These are phyloP conservation scores for Morelia viridis DNA, from an alignment of 2,797 vertebrate genomes.

Conservation along the genomic window DNA sequence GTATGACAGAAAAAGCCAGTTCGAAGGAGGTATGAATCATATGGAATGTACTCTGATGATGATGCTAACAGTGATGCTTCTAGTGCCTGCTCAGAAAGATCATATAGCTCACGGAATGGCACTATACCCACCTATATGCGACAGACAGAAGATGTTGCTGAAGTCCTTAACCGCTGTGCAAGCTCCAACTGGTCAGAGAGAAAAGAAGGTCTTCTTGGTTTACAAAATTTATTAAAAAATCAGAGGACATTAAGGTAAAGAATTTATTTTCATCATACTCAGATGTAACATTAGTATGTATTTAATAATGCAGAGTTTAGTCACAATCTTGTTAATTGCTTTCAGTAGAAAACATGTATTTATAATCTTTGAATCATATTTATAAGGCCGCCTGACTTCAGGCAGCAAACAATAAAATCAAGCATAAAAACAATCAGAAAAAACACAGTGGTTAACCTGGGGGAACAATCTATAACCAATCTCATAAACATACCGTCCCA, in stretches of 20 bases:
- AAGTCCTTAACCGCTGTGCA: slow-evolving; percentile 95
- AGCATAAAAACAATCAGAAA: background rate
- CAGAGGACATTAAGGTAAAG: slow-evolving; percentile 91
- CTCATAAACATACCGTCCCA: background rate
- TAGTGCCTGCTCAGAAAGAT: slow-evolving; percentile 93
- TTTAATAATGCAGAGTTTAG: background rate
- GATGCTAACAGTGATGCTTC: slow-evolving; percentile 97
- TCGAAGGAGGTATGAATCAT: slow-evolving; percentile 89
- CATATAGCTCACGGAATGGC: slow-evolving; percentile 94
- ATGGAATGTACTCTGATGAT: slow-evolving; percentile 94
- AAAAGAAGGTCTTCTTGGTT: slow-evolving; percentile 92
- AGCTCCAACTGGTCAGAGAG: slow-evolving; percentile 97
- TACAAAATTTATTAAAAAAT: slow-evolving; percentile 91
- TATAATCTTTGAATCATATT: background rate
- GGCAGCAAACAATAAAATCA: background rate
- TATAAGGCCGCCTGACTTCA: background rate
- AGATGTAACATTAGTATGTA: background rate
- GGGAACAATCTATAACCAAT: background rate
- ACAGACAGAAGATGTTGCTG: slow-evolving; percentile 95
- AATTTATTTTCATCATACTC: fast-evolving
- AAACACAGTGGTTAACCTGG: background rate
- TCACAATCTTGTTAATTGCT: background rate
- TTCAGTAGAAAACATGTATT: background rate
- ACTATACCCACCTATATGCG: slow-evolving; percentile 95
- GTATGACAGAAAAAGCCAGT: slow-evolving; percentile 88